Evolutionary conservation across 1,140 invertebrate species (phyloP).

Genomic region (Diprion similis): DNA sequence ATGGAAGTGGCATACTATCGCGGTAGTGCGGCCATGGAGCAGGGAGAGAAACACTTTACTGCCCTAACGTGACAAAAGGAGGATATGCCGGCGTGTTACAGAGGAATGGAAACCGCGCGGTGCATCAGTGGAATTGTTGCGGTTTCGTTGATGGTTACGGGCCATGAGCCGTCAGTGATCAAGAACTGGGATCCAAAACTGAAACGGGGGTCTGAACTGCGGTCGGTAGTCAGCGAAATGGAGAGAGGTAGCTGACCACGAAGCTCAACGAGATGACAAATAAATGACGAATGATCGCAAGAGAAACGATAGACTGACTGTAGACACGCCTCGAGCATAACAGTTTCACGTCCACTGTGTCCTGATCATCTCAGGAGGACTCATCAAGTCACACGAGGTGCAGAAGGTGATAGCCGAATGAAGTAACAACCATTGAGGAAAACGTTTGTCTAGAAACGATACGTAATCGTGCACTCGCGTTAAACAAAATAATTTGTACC

Average conservation of each 20-base stretch:
- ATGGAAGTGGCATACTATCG: not conserved
- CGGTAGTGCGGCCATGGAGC: not conserved
- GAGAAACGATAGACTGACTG: not conserved
- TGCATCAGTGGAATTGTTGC: not conserved
- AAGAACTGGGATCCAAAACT: not conserved
- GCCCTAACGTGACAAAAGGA: conserved; percentile 1
- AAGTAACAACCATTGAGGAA: too few species aligned
- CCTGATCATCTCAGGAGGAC: not conserved
- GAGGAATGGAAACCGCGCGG: not conserved
- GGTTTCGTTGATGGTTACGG: not conserved
- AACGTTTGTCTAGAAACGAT: too few species aligned
- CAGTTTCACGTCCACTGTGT: not conserved
- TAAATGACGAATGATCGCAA: not conserved
- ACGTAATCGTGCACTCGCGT: too few species aligned
- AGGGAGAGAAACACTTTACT: conserved; percentile 4
- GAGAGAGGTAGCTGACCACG: not conserved
- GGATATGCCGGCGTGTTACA: not conserved
- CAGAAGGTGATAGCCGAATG: not conserved
- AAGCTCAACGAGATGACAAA: not conserved
- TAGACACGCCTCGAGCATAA: not conserved
- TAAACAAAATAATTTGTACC: too few species aligned
- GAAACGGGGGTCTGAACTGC: not conserved
- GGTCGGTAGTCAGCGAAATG: not conserved
- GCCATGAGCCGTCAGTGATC: not conserved
- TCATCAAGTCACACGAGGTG: not conserved